phyloP scores from a whole-genome alignment of 2,797 vertebrate genomes.

The Crenichthys baileyi region DNA sequence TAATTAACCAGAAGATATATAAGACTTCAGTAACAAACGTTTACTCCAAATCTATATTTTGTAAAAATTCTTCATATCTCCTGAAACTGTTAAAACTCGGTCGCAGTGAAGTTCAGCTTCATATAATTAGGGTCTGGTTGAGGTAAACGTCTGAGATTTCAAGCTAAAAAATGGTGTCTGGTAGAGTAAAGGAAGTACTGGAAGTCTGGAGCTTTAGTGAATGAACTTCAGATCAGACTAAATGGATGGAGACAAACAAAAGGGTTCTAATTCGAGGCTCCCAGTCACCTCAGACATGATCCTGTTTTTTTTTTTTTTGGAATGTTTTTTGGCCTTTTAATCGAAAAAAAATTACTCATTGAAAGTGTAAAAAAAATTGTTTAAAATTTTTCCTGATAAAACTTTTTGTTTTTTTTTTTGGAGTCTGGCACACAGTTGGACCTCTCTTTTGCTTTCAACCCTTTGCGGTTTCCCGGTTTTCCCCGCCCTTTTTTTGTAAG shows the following conservation, averaged over 20 bases:
- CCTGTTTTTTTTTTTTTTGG: conserved; percentile 1
- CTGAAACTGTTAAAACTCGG: background rate
- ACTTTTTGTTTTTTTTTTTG: background rate
- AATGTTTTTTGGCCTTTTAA: background rate
- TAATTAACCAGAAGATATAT: background rate
- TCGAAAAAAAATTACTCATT: background rate
- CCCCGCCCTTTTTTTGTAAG: too few relatives aligned
- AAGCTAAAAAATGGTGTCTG: background rate
- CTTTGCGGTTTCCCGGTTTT: too few relatives aligned
- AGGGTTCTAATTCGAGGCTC: background rate
- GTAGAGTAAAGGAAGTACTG: background rate
- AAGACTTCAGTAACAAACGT: background rate
- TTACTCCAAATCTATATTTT: background rate
- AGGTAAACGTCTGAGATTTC: background rate
- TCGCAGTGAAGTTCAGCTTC: background rate
- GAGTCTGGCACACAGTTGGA: conserved; percentile 63
- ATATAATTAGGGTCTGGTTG: background rate
- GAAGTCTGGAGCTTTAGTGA: background rate
- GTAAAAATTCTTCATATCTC: background rate
- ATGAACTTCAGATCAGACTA: background rate
- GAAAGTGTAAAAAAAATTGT: background rate
- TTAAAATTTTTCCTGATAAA: too few relatives aligned
- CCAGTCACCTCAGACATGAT: conserved; percentile 22
- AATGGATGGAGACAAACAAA: background rate
- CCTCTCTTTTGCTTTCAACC: conserved; percentile 87